Evolutionary conservation across 1,140 invertebrate genomes (phyloP).

Genomic region (Centruroides vittatus): DNA sequence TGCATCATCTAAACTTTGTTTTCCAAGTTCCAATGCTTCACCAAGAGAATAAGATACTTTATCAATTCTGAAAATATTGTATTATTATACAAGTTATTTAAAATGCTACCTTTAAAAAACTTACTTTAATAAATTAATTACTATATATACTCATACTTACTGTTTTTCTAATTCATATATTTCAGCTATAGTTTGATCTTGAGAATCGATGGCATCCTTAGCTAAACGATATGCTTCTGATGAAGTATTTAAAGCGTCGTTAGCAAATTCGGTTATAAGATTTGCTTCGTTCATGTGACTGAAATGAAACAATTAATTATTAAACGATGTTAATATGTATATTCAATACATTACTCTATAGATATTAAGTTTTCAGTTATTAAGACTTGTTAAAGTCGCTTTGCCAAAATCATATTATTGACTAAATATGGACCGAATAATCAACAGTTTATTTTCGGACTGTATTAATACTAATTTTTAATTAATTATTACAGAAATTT

Average conservation of each 20-base stretch:
- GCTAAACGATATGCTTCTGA: slow-evolving; percentile 61
- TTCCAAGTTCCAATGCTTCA: slow-evolving; percentile 37
- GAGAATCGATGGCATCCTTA: slow-evolving; percentile 60
- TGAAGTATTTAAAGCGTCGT: slow-evolving; percentile 68
- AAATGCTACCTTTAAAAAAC: background rate
- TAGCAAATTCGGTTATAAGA: slow-evolving; percentile 56
- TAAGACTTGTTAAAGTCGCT: no score
- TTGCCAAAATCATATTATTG: no score
- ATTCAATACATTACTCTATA: no score
- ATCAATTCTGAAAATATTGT: background rate
- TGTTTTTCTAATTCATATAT: slow-evolving; percentile 23
- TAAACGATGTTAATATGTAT: background rate
- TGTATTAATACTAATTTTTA: no score
- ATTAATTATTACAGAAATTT: no score
- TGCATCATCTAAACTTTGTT: slow-evolving; percentile 53
- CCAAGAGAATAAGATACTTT: background rate
- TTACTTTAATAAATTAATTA: background rate
- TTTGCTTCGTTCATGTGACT: slow-evolving; percentile 48
- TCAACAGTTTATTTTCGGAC: no score
- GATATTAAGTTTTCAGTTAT: no score
- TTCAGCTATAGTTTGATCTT: slow-evolving; percentile 35
- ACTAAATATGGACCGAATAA: no score
- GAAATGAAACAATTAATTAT: background rate
- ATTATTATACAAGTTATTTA: background rate
- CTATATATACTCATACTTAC: background rate